Evolutionary conservation across 2,797 vertebrate species (phyloP).

Genomic region (Micromesistius poutassou): DNA sequence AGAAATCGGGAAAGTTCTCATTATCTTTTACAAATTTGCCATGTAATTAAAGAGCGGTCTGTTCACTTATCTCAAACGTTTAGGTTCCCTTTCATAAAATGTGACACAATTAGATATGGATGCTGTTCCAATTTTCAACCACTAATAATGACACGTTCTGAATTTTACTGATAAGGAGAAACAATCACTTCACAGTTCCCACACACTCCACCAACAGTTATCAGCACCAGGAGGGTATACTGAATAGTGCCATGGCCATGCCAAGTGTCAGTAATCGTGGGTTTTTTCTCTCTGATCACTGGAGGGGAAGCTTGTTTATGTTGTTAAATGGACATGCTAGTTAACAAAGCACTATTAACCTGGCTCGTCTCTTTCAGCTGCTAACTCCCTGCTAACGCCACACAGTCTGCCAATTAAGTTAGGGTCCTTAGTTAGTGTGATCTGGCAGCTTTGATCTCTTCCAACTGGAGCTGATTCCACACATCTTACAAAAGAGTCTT

Average conservation of each 20-base stretch:
- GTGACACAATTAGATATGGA: neutral
- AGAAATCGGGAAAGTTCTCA: neutral
- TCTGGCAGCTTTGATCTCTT: neutral
- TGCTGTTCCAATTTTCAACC: neutral
- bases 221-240: neutral
- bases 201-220: neutral
- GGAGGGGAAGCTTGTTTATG: constrained; percentile 1
- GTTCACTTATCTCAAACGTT: neutral
- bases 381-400: neutral
- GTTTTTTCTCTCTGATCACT: neutral
- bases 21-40: neutral
- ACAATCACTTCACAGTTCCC: neutral
- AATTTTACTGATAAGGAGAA: neutral
- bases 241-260: neutral
- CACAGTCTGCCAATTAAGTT: neutral
- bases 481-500: constrained; percentile 19
- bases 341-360: constrained; percentile 2
- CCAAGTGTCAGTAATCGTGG: neutral
- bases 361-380: neutral
- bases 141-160: neutral
- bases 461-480: neutral
- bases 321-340: neutral
- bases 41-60: constrained; percentile 2
- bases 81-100: neutral
- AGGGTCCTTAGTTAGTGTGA: neutral